A percentile compares a stretch with the other conserved stretches of the same genome.
phyloP scores from a whole-genome alignment of 2,888 invertebrate species.

The Chrysotoxum bicinctum region DNA sequence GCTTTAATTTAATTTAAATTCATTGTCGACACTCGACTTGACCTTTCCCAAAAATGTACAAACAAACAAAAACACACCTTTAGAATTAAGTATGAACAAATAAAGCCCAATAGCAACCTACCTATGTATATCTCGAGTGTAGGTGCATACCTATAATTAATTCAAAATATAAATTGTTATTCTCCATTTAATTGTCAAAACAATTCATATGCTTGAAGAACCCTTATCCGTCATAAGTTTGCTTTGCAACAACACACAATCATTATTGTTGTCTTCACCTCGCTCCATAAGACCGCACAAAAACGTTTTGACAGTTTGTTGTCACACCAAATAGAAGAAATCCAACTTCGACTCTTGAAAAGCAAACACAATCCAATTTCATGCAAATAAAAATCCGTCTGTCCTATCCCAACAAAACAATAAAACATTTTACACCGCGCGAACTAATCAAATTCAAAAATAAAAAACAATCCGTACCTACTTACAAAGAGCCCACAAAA shows the following conservation, averaged over 20 bases:
- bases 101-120: not conserved
- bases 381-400: constrained; percentile 1
- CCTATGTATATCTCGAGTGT: not conserved
- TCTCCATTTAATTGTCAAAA: not conserved
- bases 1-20: too few relatives aligned
- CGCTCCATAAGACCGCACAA: not conserved
- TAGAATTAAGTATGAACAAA: not conserved
- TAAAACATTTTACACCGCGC: constrained; percentile 3
- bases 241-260: not conserved
- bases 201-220: not conserved
- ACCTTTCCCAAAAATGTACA: too few relatives aligned
- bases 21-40: too few relatives aligned
- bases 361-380: constrained; percentile 22
- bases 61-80: too few relatives aligned
- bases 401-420: constrained; percentile 13
- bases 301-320: constrained; percentile 2
- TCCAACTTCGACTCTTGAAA: not conserved
- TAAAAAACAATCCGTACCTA: constrained; percentile 1
- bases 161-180: not conserved
- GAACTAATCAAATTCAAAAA: not conserved
- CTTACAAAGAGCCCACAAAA: not conserved
- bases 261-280: not conserved
- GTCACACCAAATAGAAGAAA: constrained; percentile 22
- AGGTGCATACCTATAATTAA: too few relatives aligned
- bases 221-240: not conserved